Base-by-base conservation (phyloP, 2,888 invertebrate species). In the Phalera bucephala region DNA sequence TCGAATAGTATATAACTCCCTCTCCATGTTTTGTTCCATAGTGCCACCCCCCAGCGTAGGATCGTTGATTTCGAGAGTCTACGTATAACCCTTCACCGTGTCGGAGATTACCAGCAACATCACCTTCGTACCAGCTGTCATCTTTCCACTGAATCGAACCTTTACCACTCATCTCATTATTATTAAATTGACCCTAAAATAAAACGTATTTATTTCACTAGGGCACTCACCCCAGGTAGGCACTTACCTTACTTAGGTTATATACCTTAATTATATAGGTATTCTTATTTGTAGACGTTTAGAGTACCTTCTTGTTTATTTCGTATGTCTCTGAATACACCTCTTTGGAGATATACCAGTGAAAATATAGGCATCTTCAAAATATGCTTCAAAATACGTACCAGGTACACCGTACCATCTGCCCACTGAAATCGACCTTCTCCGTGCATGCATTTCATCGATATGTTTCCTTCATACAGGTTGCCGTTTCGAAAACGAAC, bases 401-500 rank as follows among this genome's bases (percentile, higher is more conserved):
- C 92, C 64, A 90, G 74, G 54, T 92, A 93, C 17, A 83, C 64
- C 1, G 91, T 88, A 26, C 93, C 93, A 64, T 92, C 88, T 1
- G 80, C 68, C 93, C 93, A 93, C 35, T 75, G 79, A 62, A 90
- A 93, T 2, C 79, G 79, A 2, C 93, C 93, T 45, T 84, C 75
- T 1, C 92, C 93, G 48, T 93, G 80, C 91, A 93, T 92, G 47
- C 90, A 72, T 58, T 88, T 90, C 67, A 84, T 85, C 10, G 84
- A 88, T 34, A 91, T 77, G 21, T 78, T 67, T 12, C 93, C 93
- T 62, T 88, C 87, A 52, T 92, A 93, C 1, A 72, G 33, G 58
- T 93, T 92, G 7, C 91, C 91, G 64, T 92, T 93, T 44, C 72
- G 79, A 51, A 93, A 93, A 38, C 45, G 71, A 32, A 93, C 88